Evolutionary conservation across 2,888 invertebrate genomes (phyloP).

Genomic region (Epirrita christyi): DNA sequence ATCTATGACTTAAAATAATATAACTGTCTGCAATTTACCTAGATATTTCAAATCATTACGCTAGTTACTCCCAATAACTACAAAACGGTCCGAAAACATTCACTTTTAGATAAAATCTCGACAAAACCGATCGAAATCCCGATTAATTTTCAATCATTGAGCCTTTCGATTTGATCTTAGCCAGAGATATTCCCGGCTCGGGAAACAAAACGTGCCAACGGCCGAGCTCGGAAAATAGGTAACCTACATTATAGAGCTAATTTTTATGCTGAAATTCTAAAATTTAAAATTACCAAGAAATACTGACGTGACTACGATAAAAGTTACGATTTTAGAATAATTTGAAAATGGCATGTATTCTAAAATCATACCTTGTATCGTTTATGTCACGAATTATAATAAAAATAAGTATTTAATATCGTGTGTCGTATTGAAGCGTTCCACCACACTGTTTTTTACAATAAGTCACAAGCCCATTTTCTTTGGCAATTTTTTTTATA

Average conservation of each 20-base stretch:
- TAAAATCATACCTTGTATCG: too few species aligned
- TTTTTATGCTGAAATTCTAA: conserved; percentile 11
- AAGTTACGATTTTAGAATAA: too few species aligned
- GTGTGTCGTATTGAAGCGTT: too few species aligned
- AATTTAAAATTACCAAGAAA: conserved; percentile 5
- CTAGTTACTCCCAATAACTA: background rate
- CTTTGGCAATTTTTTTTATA: too few species aligned
- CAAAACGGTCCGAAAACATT: conserved; percentile 9
- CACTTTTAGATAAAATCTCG: conserved; percentile 7
- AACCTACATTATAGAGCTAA: conserved; percentile 17
- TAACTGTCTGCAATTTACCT: too few species aligned
- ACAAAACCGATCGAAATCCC: conserved; percentile 10
- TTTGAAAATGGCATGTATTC: too few species aligned
- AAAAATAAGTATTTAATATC: too few species aligned
- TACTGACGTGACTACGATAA: background rate
- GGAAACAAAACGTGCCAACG: conserved; percentile 17
- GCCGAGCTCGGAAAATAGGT: conserved; percentile 15
- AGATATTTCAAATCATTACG: too few species aligned
- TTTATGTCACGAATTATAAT: too few species aligned
- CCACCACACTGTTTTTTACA: too few species aligned
- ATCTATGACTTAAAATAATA: background rate
- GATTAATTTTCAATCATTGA: conserved; percentile 21
- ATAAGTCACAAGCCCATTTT: too few species aligned
- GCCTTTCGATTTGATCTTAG: conserved; percentile 12
- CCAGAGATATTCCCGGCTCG: conserved; percentile 11